These are phyloP conservation scores for Criorhina ranunculi DNA, from an alignment of 2,888 invertebrate species.

Conservation along the genomic window DNA sequence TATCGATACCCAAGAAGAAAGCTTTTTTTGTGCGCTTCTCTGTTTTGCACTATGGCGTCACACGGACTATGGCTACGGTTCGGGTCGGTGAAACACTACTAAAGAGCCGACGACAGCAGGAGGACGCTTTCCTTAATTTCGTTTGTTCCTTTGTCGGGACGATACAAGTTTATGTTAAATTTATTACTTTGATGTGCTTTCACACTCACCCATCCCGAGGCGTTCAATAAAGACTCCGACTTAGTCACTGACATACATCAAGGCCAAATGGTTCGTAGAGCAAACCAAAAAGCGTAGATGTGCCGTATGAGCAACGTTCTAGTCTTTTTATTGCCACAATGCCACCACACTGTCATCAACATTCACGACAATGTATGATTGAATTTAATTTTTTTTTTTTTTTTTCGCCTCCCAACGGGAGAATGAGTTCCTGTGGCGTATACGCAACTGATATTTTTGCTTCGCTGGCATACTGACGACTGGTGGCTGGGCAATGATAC, in stretches of 20 bases:
- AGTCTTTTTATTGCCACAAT: conserved; percentile 38
- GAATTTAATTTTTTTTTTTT: conserved; percentile 43
- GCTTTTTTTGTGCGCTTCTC: conserved; percentile 53
- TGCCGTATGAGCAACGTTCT: conserved; percentile 23
- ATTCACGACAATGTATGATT: conserved; percentile 57
- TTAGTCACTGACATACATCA: conserved; percentile 65
- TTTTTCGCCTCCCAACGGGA: not conserved
- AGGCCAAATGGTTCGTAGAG: conserved; percentile 54
- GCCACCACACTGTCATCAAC: conserved; percentile 51
- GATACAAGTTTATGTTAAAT: conserved; percentile 53
- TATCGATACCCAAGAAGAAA: conserved; percentile 23
- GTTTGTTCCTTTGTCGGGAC: conserved; percentile 5
- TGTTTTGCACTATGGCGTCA: conserved; percentile 57
- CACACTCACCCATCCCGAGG: conserved; percentile 42
- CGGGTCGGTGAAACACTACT: conserved; percentile 14
- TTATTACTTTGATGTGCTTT: conserved; percentile 61
- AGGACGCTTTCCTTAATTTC: conserved; percentile 3
- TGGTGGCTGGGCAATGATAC: conserved; percentile 25
- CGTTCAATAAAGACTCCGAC: conserved; percentile 29
- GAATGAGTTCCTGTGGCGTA: conserved; percentile 46
- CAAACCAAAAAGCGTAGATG: conserved; percentile 32
- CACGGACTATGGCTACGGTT: conserved; percentile 34
- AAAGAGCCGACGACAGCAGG: conserved; percentile 9
- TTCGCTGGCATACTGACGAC: not conserved
- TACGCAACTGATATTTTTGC: conserved; percentile 46